Conservation (phyloP, 2,113 vertebrate species). For the Nothocercus nigrocapillus region DNA sequence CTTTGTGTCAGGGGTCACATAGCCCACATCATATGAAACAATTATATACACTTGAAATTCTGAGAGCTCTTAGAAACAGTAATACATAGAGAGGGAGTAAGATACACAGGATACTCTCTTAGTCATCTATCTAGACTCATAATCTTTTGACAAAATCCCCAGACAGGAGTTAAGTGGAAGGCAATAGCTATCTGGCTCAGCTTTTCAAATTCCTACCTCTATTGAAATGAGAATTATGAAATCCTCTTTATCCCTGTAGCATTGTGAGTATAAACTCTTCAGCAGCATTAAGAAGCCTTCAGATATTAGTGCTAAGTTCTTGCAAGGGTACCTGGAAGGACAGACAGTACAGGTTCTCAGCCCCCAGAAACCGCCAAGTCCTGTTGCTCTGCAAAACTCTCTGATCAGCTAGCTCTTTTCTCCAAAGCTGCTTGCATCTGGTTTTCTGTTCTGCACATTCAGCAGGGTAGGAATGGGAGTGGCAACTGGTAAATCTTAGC, state of each 20-base stretch:
- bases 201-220: constrained; percentile 19
- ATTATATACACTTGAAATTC: background rate
- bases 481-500: background rate
- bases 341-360: background rate
- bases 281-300: constrained; percentile 23
- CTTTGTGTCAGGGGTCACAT: background rate
- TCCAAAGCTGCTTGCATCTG: background rate
- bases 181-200: background rate
- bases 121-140: background rate
- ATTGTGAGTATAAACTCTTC: constrained; percentile 37
- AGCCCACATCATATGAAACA: background rate
- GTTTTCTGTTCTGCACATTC: background rate
- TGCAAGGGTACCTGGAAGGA: background rate
- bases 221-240: constrained; percentile 34
- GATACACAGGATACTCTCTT: background rate
- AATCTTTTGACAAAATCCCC: background rate
- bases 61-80: background rate
- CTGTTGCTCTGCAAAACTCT: background rate
- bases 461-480: background rate
- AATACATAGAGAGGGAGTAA: background rate
- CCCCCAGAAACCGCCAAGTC: background rate
- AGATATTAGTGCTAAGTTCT: constrained; percentile 35
- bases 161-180: constrained; percentile 11
- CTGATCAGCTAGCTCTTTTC: background rate
- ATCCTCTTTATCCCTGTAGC: constrained; percentile 16